Evolutionary conservation across 2,888 invertebrate genomes (phyloP), one percentile per base, ranked within the genome.

Genomic region (Lamproptera curius): DNA sequence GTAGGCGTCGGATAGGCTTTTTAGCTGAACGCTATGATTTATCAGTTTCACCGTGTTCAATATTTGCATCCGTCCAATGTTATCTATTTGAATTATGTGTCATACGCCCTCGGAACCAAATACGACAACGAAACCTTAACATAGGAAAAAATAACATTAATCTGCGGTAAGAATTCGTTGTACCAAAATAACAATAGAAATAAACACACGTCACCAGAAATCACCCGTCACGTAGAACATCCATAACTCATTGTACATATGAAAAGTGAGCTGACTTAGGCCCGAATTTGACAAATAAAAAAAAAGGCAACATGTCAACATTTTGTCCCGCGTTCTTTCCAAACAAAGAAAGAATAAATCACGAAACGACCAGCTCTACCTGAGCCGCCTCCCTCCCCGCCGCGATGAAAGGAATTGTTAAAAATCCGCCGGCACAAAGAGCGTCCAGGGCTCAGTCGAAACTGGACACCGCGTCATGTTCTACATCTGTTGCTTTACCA

Each of bases 331-430:
- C 68, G 67, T 59, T 62, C 63, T 62, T 58, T 63, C 65, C 76
- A 78, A 82, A 84, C 85, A 85, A 85, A 85, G 84, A 83, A 79
- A 76, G 72, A 80, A 84, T 85, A 84, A 84, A 85, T 84, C 84
- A 83, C 72, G 59, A 57, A 47, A 55, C 46, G 51, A 42, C 83
- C 76, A 74, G 13, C 13, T 0, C 48, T 60, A 41, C 43, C 16
- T 51, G 77, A 62, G 17, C 69, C 55, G 11, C 65, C 63, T 52
- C 62, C 57, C 67, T 70, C 65, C 73, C 60, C 65, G 52, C 58
- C 1, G 20, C 42, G 54, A 35, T 54, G 60, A 59, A 55, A 44
- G 50, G 46, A 65, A 56, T 56, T 57, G 54, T 66, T 56, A 54
- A 63, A 66, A 61, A 52, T 51, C 50, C 59, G 51, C 57, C 54